Percentiles rank a stretch among this genome's conserved stretches.
Conservation (phyloP, 2,888 invertebrate species). For the Tuberolachnus salignus region DNA sequence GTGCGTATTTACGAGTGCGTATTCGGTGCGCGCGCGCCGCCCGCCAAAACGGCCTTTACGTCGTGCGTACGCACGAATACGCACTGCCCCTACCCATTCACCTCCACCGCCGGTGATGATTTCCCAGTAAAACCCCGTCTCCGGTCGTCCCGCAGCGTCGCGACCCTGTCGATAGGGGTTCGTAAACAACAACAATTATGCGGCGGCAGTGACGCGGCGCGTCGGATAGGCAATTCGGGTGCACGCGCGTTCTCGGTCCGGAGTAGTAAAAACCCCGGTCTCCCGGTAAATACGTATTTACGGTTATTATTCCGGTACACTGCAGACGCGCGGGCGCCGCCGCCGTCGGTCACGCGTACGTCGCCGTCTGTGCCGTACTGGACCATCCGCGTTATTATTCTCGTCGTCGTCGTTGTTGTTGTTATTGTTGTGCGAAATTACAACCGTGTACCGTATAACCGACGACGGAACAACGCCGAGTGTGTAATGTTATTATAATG, state of each 20-base stretch:
- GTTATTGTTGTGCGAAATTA: neutral
- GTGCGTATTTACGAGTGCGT: neutral
- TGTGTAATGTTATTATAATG: no score
- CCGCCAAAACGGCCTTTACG: conserved; percentile 11
- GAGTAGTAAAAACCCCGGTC: neutral
- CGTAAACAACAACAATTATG: neutral
- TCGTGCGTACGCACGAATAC: neutral
- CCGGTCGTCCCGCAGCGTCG: neutral
- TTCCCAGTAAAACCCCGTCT: conserved; percentile 15
- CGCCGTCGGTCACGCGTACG: neutral
- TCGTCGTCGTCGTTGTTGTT: no score
- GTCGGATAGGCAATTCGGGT: conserved; percentile 39
- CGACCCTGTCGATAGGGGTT: conserved; percentile 30
- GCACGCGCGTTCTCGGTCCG: conserved; percentile 26
- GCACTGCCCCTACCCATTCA: neutral
- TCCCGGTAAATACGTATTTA: neutral
- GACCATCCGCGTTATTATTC: no score
- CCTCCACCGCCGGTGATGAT: neutral
- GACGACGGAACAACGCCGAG: no score
- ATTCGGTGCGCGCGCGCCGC: neutral
- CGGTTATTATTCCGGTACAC: neutral
- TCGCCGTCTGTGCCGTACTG: neutral
- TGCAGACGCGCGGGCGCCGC: conserved; percentile 40
- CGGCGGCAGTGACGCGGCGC: conserved; percentile 29
- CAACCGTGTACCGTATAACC: neutral